Base-by-base conservation (phyloP, 2,888 invertebrate species). In the Ecdyonurus torrentis region DNA sequence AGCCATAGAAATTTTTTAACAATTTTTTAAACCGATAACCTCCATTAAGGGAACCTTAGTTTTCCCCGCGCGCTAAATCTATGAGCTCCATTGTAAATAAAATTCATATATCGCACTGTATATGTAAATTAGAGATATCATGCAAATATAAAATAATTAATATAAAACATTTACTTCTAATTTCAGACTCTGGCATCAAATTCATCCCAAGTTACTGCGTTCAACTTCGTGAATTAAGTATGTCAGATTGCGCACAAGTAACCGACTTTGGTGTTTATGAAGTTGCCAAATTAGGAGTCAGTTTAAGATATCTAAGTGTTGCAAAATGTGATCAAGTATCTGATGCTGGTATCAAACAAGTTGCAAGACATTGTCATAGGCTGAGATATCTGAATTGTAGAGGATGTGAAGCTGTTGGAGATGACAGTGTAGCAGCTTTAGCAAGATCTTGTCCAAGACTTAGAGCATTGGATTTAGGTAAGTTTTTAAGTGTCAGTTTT, bases 371-470 rank as follows among this genome's bases (percentile, higher is more conserved):
- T 63, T 95, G 95, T 72, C 90, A 90, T 73, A 92, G 91, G 73
- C 76, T 95, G 61, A 79, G 91, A 23, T 95, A 95, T 74, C 79
- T 95, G 63, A 95, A 95, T 75, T 89, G 91, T 0, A 81, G 95
- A 59, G 94, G 94, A 3, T 95, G 94, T 71, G 93, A 94, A 68
- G 93, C 92, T 0, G 85, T 95, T 1, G 92, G 92, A n/a, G 95
- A 95, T 72, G 91, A 91, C 71, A 90, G 92, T 3, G 86, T 93
- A 67, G 88, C 90, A 61, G 87, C 89, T 1, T 78, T 95, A 65
- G 91, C 91, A 0, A 79, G 89, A 64, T 89, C 89, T 15, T 94
- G 94, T 72, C 89, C 91, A 1, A 80, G 93, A 58, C 76, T 95
- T 25, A 79, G 92, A 62, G 93, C 94, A 0, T 76, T 95, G 5